Conservation (phyloP, 2,113 vertebrate species). For the Limanda limanda region DNA sequence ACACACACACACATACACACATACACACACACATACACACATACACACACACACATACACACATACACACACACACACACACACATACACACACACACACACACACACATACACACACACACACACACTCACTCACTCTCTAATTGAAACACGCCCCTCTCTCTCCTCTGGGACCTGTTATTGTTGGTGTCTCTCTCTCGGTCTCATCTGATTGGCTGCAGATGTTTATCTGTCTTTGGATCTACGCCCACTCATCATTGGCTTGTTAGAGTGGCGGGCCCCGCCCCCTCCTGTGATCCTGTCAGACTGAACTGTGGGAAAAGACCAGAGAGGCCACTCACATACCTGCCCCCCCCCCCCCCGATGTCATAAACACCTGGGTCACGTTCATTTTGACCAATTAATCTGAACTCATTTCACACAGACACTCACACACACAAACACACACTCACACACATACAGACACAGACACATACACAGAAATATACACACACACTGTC, state of each 20-base stretch:
- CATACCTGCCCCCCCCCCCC: background rate
- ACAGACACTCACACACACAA: too few species aligned
- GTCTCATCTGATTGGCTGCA: constrained; percentile 67
- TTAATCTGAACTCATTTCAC: background rate
- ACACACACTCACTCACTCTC: too few species aligned
- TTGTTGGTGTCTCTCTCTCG: constrained; percentile 28
- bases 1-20: too few species aligned
- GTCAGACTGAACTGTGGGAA: constrained; percentile 34
- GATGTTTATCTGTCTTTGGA: constrained; percentile 68
- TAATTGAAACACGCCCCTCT: constrained; percentile 52
- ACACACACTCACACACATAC: too few species aligned
- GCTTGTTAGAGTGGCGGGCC: constrained; percentile 13
- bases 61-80: too few species aligned
- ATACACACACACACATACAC: too few species aligned
- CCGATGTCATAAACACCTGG: background rate
- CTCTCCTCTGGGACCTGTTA: constrained; percentile 66
- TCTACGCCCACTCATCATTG: constrained; percentile 56
- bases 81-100: background rate
- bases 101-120: background rate
- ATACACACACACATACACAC: too few species aligned
- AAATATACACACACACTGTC: too few species aligned
- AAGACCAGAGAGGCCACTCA: background rate
- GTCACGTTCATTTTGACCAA: background rate
- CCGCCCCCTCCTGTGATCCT: constrained; percentile 5
- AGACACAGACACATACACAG: too few species aligned